These are phyloP conservation scores for Acanthochromis polyacanthus DNA, from an alignment of 2,113 vertebrate genomes.

Conservation along the genomic window DNA sequence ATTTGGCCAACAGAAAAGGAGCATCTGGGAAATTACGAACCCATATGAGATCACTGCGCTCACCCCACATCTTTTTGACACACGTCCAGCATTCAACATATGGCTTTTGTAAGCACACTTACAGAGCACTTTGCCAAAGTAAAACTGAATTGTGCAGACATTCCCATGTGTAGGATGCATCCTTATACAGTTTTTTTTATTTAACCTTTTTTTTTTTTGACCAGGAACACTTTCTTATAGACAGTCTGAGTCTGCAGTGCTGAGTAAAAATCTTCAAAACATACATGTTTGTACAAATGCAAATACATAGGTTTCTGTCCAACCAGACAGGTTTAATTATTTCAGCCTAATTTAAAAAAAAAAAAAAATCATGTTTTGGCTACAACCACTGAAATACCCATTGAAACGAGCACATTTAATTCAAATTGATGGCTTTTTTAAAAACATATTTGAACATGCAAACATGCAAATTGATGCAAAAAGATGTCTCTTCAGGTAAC, in stretches of 20 bases:
- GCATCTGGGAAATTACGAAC: slow-evolving; percentile 60
- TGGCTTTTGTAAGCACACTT: slow-evolving; percentile 63
- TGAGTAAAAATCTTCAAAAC: not conserved
- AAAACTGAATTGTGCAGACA: slow-evolving; percentile 28
- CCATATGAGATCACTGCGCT: slow-evolving; percentile 47
- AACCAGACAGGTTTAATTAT: not conserved
- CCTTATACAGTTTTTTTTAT: slow-evolving; percentile 39
- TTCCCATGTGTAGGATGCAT: slow-evolving; percentile 18
- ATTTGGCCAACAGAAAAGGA: slow-evolving; percentile 41
- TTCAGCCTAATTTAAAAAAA: too few relatives aligned
- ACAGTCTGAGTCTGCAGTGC: not conserved
- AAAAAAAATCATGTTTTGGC: too few relatives aligned
- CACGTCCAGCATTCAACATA: slow-evolving; percentile 54
- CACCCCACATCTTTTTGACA: slow-evolving; percentile 50
- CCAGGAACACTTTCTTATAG: not conserved
- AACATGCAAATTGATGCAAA: too few relatives aligned
- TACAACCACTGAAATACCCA: too few relatives aligned
- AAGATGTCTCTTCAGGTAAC: too few relatives aligned
- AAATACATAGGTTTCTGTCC: not conserved
- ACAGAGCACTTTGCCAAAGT: slow-evolving; percentile 47
- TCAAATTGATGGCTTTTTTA: too few relatives aligned
- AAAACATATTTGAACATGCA: too few relatives aligned
- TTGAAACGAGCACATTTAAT: too few relatives aligned
- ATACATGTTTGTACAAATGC: not conserved
- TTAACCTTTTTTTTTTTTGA: slow-evolving; percentile 30